These are phyloP conservation scores for Lasioglossum calceatum DNA, from an alignment of 2,888 invertebrate genomes.

Conservation along the genomic window DNA sequence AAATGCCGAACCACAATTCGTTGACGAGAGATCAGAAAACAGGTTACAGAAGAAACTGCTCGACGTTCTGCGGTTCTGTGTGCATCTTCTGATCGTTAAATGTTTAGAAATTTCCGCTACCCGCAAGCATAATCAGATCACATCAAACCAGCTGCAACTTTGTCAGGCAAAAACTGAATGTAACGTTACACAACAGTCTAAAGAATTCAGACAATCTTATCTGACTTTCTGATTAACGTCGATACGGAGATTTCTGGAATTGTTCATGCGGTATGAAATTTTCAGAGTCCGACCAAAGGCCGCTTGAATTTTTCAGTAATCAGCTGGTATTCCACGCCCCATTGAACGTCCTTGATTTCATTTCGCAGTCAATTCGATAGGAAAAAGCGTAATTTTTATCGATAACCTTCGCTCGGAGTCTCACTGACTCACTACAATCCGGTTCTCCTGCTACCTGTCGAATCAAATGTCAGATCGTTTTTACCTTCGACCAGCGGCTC, in stretches of 20 bases:
- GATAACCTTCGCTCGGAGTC: slow-evolving; percentile 45
- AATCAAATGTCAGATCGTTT: slow-evolving; percentile 53
- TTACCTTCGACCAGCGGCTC: slow-evolving; percentile 1
- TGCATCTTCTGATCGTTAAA: slow-evolving; percentile 8
- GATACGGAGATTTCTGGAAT: not conserved
- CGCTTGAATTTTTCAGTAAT: slow-evolving; percentile 27
- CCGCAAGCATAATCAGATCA: not conserved
- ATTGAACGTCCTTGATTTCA: slow-evolving; percentile 69
- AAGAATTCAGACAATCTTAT: not conserved
- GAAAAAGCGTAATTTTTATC: slow-evolving; percentile 55
- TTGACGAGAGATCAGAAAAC: not conserved
- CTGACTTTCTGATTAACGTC: not conserved
- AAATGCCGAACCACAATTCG: slow-evolving; percentile 34
- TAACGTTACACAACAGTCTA: not conserved
- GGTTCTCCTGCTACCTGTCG: slow-evolving; percentile 32
- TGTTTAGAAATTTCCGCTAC: not conserved
- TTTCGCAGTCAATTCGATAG: slow-evolving; percentile 51
- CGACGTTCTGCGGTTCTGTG: slow-evolving; percentile 21
- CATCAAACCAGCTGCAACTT: not conserved
- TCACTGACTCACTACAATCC: slow-evolving; percentile 34
- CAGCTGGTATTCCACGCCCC: slow-evolving; percentile 56
- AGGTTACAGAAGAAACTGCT: slow-evolving; percentile 21
- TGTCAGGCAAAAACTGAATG: not conserved
- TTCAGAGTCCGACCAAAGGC: not conserved
- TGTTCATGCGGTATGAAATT: not conserved